Evolutionary conservation across 2,888 invertebrate genomes (phyloP).

Genomic region (Dryobota labecula): DNA sequence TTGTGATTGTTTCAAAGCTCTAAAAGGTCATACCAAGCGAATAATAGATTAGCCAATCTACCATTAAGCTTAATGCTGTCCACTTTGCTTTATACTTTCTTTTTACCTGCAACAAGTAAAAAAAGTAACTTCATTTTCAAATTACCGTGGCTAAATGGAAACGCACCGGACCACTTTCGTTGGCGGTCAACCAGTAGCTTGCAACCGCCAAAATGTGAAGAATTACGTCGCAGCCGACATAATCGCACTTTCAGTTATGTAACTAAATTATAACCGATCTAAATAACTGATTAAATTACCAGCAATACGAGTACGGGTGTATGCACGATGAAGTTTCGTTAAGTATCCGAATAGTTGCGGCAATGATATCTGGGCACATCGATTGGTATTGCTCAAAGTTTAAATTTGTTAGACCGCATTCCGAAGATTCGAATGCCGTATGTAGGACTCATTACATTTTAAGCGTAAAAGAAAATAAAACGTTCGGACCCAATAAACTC

Average conservation of each 20-base stretch:
- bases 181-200: constrained; percentile 75
- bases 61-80: background rate
- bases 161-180: constrained; percentile 71
- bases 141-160: constrained; percentile 41
- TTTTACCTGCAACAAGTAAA: background rate
- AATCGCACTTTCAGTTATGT: constrained; percentile 67
- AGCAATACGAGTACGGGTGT: constrained; percentile 15
- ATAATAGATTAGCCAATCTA: background rate
- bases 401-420: constrained; percentile 4
- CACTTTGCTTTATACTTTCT: background rate
- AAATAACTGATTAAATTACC: constrained; percentile 26
- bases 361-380: constrained; percentile 1
- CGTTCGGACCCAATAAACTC: background rate
- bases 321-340: constrained; percentile 11
- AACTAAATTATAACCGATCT: constrained; percentile 55
- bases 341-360: background rate
- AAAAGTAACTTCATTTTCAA: background rate
- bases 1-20: background rate
- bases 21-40: background rate
- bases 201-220: constrained; percentile 58
- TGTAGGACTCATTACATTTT: background rate
- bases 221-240: constrained; percentile 50
- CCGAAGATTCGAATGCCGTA: background rate
- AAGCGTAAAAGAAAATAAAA: background rate
- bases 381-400: constrained; percentile 1